Evolutionary conservation across 2,113 vertebrate genomes (phyloP), one percentile per base, ranked within the genome.

Genomic region (Chloropsis cyanopogon): DNA sequence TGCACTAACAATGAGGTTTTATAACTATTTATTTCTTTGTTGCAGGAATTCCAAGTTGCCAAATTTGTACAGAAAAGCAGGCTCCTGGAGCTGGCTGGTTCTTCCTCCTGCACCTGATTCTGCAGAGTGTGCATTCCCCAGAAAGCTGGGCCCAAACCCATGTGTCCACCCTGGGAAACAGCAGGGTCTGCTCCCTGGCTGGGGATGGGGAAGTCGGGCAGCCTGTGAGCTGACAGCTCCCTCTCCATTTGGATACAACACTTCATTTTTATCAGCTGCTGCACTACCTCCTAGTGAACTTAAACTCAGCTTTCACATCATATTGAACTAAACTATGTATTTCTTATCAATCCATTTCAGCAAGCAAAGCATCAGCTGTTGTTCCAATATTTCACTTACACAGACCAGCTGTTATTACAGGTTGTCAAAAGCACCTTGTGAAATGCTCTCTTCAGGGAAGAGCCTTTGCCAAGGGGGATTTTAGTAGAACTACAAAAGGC

Each of bases 281-380:
- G 63, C 46, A 78, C 19, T 39, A 61, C 54, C 39, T 61, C 23
- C 64, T 39, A 8, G 54, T 39, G 82, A 89, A 69, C 70, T 72
- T 50, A 46, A 50, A 80, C 90, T 86, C 68, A 80, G 79, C 60
- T 82, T 66, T 93, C 71, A 52, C 56, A 77, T 54, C 42, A 41
- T 10, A 57, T 4, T 77, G 59, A 82, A 63, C 59, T 85, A 47
- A 88, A 80, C 68, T 29, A 33, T 50, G 46, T 73, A 50, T 65
- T 70, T 70, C 81, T 91, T 70, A 94, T 37, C 64, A 92, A 78
- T 56, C 79, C 79, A 49, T 82, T 87, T 72, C 87, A 92, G 70
- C 78, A 59, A 52, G 20, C 29, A n/a, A 64, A 26, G 41, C 59
- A 76, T 73, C 64, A 69, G 49, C 64, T 64, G 46, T 14, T 57